phyloP scores from a whole-genome alignment of 1,140 invertebrate genomes.

The Agrilus planipennis region DNA sequence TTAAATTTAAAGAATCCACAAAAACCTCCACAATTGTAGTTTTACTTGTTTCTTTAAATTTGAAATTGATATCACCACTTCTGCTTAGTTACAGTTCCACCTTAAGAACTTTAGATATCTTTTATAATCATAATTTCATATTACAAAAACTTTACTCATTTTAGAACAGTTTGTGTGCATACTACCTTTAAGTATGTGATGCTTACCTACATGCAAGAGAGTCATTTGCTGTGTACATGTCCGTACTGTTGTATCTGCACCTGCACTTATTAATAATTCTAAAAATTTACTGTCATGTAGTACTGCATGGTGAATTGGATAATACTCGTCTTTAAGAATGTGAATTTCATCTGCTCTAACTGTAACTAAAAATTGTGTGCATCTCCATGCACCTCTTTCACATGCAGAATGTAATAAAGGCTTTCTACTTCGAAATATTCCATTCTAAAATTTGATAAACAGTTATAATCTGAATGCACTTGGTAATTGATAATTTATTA shows the following conservation, averaged over 20 bases:
- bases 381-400: constrained; percentile 57
- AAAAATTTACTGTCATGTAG: constrained; percentile 55
- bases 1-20: too few relatives aligned
- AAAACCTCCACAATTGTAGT: too few relatives aligned
- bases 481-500: constrained; percentile 25
- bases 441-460: constrained; percentile 22
- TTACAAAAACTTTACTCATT: too few relatives aligned
- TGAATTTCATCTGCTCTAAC: constrained; percentile 60
- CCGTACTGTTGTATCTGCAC: constrained; percentile 53
- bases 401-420: constrained; percentile 53
- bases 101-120: too few relatives aligned
- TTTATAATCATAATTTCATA: too few relatives aligned
- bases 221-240: constrained; percentile 66
- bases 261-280: constrained; percentile 49
- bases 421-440: constrained; percentile 40
- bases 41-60: too few relatives aligned
- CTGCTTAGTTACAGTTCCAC: too few relatives aligned
- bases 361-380: constrained; percentile 50
- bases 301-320: constrained; percentile 61
- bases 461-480: not conserved
- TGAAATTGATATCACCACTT: too few relatives aligned
- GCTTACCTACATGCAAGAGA: constrained; percentile 48
- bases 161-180: not conserved
- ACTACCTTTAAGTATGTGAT: too few relatives aligned
- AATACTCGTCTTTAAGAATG: constrained; percentile 62